Base-by-base conservation (phyloP, 2,888 invertebrate species). In the Papilio demoleus region DNA sequence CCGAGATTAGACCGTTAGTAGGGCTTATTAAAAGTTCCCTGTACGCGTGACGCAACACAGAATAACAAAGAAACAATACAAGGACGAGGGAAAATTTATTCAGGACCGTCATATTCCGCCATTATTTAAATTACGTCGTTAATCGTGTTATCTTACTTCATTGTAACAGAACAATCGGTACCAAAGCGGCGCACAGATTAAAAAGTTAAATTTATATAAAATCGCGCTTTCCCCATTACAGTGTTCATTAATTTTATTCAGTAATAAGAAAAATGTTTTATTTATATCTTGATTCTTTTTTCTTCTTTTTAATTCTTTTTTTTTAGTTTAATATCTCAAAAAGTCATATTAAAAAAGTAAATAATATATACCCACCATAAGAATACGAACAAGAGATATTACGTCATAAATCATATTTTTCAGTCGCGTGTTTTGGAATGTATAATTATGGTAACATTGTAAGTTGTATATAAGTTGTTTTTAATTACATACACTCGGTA, bases 51-150 rank as follows among this genome's bases (percentile, higher is more conserved):
- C 71, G 73, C 77, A 79, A 79, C 77, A 79, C 76, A 79, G 74
- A 71, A 72, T 72, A 65, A 74, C 76, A 81, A 86, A 85, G 85
- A 85, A 86, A 85, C 80, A 81, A 77, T 71, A 77, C 73, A 69
- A 73, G 71, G 73, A 76, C 76, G 74, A 74, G 79, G 80, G 80
- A 82, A 86, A 86, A 86, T 86, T 84, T 85, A 87, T 86, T 84
- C 85, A 72, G 71, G 66, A 66, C 65, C 73, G 68, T 73, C 70
- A 72, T 73, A 73, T 72, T 72, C 60, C 65, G 63, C 47, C 72
- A 69, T 70, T 70, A 72, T 72, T 71, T 70, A 71, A 70, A 69
- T 53, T 70, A 72, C 72, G 79, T 73, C 70, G 79, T 74, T 75
- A 75, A 78, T 75, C 69, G 70, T 71, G 72, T 74, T 76, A 76